Conservation (phyloP, 2,888 invertebrate species). For the Melanotus villosus region DNA sequence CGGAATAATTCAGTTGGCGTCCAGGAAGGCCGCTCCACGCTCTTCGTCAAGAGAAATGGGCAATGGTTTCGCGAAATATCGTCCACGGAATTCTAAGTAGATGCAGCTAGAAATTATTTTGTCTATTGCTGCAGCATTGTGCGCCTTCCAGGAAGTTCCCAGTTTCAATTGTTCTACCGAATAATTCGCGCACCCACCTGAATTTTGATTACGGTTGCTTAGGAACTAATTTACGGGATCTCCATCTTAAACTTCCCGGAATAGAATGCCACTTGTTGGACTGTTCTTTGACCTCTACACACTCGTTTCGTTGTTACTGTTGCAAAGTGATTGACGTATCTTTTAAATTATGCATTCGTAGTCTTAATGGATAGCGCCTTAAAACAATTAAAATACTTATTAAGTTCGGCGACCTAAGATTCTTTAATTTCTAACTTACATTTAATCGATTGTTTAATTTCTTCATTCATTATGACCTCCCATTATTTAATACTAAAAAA, state of each 20-base stretch:
- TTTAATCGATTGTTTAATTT: too few relatives aligned
- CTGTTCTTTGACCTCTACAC: not conserved
- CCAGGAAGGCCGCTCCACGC: slow-evolving; percentile 28
- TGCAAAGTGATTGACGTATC: slow-evolving; percentile 1
- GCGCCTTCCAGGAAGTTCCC: not conserved
- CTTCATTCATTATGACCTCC: too few relatives aligned
- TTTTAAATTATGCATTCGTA: slow-evolving; percentile 11
- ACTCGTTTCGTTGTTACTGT: not conserved
- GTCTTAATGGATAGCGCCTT: not conserved
- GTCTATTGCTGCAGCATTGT: slow-evolving; percentile 1
- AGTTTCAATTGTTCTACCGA: not conserved
- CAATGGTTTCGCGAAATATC: slow-evolving; percentile 41
- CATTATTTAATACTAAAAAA: too few relatives aligned
- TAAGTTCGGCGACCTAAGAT: slow-evolving; percentile 5
- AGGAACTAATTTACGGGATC: slow-evolving; percentile 10
- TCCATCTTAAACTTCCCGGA: not conserved
- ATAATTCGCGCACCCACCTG: slow-evolving; percentile 16
- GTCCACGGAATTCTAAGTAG: slow-evolving; percentile 42
- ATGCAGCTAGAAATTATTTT: slow-evolving; percentile 28
- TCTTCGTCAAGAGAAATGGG: slow-evolving; percentile 45
- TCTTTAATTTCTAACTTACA: too few relatives aligned
- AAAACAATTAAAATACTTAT: not conserved
- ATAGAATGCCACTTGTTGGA: slow-evolving; percentile 19
- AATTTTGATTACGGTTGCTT: slow-evolving; percentile 20
- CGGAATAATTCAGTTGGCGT: slow-evolving; percentile 47